phyloP scores from a whole-genome alignment of 1,140 invertebrate species.

The Cotesia glomerata region DNA sequence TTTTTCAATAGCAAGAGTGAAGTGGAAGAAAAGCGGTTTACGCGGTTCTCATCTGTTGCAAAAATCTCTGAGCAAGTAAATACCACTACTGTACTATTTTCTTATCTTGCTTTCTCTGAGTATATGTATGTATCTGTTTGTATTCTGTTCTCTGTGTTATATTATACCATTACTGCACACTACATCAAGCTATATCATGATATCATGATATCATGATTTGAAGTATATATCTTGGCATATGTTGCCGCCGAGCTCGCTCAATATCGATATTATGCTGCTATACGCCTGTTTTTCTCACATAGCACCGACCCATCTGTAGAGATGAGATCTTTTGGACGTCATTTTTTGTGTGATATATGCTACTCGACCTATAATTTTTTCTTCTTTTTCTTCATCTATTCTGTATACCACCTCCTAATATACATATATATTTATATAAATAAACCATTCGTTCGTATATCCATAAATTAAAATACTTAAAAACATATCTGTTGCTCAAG shows the following conservation, averaged over 20 bases:
- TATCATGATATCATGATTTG: background rate
- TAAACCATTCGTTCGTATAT: no score
- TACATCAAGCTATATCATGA: background rate
- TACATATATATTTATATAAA: no score
- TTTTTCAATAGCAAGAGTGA: background rate
- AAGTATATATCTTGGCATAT: slow-evolving; percentile 19
- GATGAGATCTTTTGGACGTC: background rate
- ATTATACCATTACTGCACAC: background rate
- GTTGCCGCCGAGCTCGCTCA: slow-evolving; percentile 7
- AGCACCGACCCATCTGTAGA: slow-evolving; percentile 14
- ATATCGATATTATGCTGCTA: slow-evolving; percentile 22
- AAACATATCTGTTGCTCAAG: no score
- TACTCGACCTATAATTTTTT: background rate
- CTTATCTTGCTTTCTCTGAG: background rate
- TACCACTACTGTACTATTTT: background rate
- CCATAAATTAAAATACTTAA: no score
- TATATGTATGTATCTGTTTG: background rate
- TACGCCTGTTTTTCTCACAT: slow-evolving; percentile 10
- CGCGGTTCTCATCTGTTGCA: background rate
- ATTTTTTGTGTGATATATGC: background rate
- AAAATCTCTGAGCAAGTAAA: background rate
- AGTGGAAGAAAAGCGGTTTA: background rate
- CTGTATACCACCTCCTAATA: background rate
- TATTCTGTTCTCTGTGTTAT: no score
- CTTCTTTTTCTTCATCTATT: background rate